Percentiles rank a stretch among this genome's conserved stretches.
phyloP scores from a whole-genome alignment of 2,113 vertebrate genomes.

The Ceratotherium simum region DNA sequence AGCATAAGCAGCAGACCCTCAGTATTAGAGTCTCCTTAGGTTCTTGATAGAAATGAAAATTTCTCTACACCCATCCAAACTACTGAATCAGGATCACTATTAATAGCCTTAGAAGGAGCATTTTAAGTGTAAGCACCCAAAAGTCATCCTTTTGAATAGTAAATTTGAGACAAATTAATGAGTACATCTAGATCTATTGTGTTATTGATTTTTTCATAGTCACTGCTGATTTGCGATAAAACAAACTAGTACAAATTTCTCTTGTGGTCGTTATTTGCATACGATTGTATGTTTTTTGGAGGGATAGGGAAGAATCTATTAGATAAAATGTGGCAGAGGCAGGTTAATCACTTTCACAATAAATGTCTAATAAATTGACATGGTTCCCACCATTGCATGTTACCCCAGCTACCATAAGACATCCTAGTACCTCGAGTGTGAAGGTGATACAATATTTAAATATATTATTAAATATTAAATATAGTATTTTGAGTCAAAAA shows the following conservation, averaged over 20 bases:
- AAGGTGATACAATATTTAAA: not conserved
- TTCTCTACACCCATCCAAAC: not conserved
- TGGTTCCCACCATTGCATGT: fast-evolving
- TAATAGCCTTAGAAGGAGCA: not conserved
- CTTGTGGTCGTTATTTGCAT: not conserved
- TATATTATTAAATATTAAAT: not conserved
- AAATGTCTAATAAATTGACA: not conserved
- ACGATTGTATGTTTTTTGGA: not conserved
- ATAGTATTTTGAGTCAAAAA: not conserved
- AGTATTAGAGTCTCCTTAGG: fast-evolving
- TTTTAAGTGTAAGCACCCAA: not conserved
- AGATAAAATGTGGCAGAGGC: not conserved
- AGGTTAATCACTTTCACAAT: not conserved
- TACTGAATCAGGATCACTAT: not conserved
- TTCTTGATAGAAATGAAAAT: not conserved
- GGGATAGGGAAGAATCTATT: not conserved
- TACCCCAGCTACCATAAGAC: not conserved
- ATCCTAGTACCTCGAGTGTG: not conserved
- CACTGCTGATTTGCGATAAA: not conserved
- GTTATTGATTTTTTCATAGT: not conserved
- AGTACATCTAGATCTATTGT: not conserved
- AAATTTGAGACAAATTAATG: not conserved
- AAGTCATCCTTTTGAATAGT: not conserved
- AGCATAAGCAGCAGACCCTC: not conserved
- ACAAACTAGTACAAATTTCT: too few relatives aligned